phyloP scores from a whole-genome alignment of 30 jellyfish, hydroid and myxozoan genomes.

The Chrysaora quinquecirrha region DNA sequence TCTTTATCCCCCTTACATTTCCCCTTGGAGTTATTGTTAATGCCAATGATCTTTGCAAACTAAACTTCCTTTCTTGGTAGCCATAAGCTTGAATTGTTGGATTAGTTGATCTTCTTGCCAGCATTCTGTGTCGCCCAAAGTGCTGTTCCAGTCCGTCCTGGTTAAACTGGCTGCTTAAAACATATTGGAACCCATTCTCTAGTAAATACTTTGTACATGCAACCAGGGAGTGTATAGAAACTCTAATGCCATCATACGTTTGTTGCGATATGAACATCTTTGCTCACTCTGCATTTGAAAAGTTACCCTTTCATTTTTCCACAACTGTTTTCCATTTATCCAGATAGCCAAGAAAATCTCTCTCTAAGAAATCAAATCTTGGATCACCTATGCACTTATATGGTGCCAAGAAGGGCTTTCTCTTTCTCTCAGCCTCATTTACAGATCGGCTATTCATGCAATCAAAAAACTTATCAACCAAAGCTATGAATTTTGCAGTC shows the following conservation, averaged over 20 bases:
- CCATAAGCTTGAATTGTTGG: conserved; percentile 23
- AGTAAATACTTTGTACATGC: conserved; percentile 1
- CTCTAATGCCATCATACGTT: neutral
- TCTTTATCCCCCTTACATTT: conserved; percentile 20
- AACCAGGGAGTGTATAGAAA: conserved; percentile 2
- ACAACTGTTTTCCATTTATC: neutral
- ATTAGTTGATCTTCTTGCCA: conserved; percentile 17
- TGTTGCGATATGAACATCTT: conserved; percentile 7
- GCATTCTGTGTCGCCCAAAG: conserved; percentile 7
- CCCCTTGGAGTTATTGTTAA: conserved; percentile 18
- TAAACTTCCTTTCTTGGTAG: conserved; percentile 3
- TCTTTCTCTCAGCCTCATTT: neutral
- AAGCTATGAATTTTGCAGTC: neutral
- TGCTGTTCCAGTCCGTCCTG: conserved; percentile 20
- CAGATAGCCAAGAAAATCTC: conserved; percentile 2
- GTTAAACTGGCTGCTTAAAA: conserved; percentile 4
- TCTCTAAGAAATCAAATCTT: neutral
- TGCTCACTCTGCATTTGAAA: conserved; percentile 6
- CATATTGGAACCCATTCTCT: neutral
- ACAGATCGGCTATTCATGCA: neutral
- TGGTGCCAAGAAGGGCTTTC: conserved; percentile 14
- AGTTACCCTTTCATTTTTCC: neutral
- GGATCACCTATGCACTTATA: neutral
- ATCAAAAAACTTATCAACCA: neutral
- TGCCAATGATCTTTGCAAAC: conserved; percentile 12